Evolutionary conservation across 2,888 invertebrate species (phyloP).

Genomic region (Allophyes oxyacanthae): DNA sequence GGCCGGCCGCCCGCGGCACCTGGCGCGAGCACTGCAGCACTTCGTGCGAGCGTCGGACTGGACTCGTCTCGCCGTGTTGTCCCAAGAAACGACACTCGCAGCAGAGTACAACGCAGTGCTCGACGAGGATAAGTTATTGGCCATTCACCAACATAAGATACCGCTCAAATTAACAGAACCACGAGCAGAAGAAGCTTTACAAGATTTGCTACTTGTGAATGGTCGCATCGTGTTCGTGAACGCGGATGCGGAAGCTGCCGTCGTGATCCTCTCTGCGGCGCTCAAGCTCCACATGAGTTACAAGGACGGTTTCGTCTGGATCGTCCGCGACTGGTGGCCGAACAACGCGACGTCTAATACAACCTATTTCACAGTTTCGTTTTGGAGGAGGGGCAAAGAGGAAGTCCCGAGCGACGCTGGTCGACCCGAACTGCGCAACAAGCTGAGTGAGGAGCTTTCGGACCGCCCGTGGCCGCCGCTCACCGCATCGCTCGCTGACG

Average conservation of each 20-base stretch:
- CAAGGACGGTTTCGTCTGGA: slow-evolving; percentile 62
- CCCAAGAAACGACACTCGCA: slow-evolving; percentile 3
- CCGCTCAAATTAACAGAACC: background rate
- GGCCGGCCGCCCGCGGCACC: slow-evolving; percentile 37
- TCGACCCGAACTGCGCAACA: background rate
- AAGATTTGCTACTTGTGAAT: slow-evolving; percentile 62
- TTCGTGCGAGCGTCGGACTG: slow-evolving; percentile 19
- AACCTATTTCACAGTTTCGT: slow-evolving; percentile 56
- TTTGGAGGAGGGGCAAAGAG: slow-evolving; percentile 44
- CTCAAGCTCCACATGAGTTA: slow-evolving; percentile 80
- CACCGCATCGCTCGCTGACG: slow-evolving; percentile 52
- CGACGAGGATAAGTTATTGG: background rate
- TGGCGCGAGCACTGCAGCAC: slow-evolving; percentile 17
- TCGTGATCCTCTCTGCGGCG: slow-evolving; percentile 92
- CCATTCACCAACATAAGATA: slow-evolving; percentile 1
- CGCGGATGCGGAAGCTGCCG: slow-evolving; percentile 90
- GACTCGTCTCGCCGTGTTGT: slow-evolving; percentile 35
- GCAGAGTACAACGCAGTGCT: slow-evolving; percentile 11
- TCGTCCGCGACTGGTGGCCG: slow-evolving; percentile 67
- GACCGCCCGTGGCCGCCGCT: slow-evolving; percentile 44
- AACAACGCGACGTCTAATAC: slow-evolving; percentile 9
- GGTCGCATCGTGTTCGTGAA: slow-evolving; percentile 95
- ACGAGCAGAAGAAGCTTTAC: slow-evolving; percentile 21
- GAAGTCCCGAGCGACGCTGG: slow-evolving; percentile 5
- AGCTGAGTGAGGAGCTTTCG: background rate